Evolutionary conservation across 2,797 vertebrate species (phyloP), one percentile per base, ranked within the genome.

Genomic region (Aplochiton taeniatus): DNA sequence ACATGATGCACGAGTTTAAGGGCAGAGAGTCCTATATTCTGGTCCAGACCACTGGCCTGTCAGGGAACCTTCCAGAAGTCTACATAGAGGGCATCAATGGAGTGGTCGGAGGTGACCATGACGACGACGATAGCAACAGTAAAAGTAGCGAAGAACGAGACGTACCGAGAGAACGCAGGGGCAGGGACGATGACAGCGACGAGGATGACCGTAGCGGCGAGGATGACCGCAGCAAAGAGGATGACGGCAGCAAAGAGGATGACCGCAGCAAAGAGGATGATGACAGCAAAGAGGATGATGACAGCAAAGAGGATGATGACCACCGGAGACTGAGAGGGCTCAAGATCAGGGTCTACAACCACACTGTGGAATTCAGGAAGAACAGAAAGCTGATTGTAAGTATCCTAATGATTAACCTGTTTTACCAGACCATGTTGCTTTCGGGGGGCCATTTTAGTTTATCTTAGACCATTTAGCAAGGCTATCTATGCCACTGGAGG

Each of bases 321-420:
- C 44, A 63, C 77, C 59, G 70, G 65, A 49, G 43, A 60, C 79
- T 94, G 18, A 85, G 80, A 49, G 88, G 87, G 69, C 56, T 96
- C 12, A 85, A 84, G n/a, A 73, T 95, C 73, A 76, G 75, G 10
- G 93, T 95, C 68, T 95, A 95, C 76, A 88, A 89, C 75, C 92
- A 94, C 68, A 92, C 90, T 0, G 85, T 96, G 76, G 60, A 82
- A 65, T 87, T 95, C 69, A 89, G 72, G 73, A 80, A 88, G 63
- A 81, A 85, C 17, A 85, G 73, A 44, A 76, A 53, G 63, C 16
- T 95, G 10, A 42, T 91, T 51, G 95, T 96, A 80, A 91, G 93
- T 89, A 78, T 51, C 74, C 16, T 42, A 16, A 14, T 14, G 9
- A 42, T 57, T 41, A 9, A 10, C 41, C 18, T 59, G 5, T 5